Percentiles rank a stretch among this genome's conserved stretches.
These are phyloP conservation scores for Vipera latastei DNA, from an alignment of 2,797 vertebrate species.

Conservation along the genomic window DNA sequence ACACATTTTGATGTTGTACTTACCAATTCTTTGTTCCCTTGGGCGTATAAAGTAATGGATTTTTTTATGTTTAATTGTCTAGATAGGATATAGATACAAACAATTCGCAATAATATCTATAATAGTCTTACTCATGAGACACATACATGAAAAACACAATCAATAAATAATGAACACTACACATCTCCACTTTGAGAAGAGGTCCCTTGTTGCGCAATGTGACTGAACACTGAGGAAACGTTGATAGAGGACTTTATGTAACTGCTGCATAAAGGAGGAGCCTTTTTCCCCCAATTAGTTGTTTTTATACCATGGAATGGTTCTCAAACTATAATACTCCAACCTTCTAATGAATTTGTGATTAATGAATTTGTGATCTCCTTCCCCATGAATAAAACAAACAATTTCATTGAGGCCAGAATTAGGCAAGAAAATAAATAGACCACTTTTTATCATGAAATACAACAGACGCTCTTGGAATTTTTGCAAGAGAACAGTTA, in stretches of 20 bases:
- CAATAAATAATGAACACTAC: neutral
- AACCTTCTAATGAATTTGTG: neutral
- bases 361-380: neutral
- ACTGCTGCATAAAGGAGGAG: neutral
- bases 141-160: neutral
- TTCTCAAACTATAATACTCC: neutral
- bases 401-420: neutral
- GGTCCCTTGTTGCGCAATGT: neutral
- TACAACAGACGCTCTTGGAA: neutral
- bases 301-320: neutral
- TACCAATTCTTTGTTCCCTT: neutral
- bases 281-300: neutral
- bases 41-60: neutral
- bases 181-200: neutral
- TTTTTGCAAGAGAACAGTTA: neutral
- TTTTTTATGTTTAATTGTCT: constrained; percentile 10
- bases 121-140: neutral
- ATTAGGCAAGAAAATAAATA: neutral
- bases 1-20: neutral
- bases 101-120: neutral
- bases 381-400: neutral
- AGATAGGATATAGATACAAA: neutral
- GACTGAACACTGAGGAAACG: neutral
- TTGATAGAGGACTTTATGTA: neutral
- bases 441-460: neutral